Evolutionary conservation across 1,140 invertebrate genomes (phyloP).

Genomic region (Mactra quadrangularis): DNA sequence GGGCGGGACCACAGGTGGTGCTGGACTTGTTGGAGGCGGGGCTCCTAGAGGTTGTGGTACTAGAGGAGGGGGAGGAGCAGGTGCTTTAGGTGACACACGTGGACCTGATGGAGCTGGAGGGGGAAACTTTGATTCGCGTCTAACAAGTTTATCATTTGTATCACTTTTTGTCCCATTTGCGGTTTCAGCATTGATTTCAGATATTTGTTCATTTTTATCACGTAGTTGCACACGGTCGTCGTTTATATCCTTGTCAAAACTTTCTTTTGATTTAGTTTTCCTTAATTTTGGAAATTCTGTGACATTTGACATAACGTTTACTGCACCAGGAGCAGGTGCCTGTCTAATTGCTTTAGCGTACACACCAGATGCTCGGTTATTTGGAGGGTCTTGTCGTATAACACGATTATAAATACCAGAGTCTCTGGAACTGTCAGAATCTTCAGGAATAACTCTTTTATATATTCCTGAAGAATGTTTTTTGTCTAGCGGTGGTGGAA

Average conservation of each 20-base stretch:
- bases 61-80: not conserved
- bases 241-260: not conserved
- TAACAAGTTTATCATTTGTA: slow-evolving; percentile 4
- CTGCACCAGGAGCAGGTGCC: slow-evolving; percentile 27
- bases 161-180: slow-evolving; percentile 14
- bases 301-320: slow-evolving; percentile 34
- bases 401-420: slow-evolving; percentile 51
- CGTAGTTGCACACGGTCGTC: not conserved
- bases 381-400: slow-evolving; percentile 11
- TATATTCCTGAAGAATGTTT: slow-evolving; percentile 45
- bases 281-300: slow-evolving; percentile 43
- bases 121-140: not conserved
- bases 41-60: not conserved
- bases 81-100: slow-evolving; percentile 13
- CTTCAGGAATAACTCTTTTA: slow-evolving; percentile 24
- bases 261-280: slow-evolving; percentile 29
- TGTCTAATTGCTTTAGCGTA: slow-evolving; percentile 26
- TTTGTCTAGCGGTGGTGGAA: not conserved
- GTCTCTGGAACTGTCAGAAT: slow-evolving; percentile 1
- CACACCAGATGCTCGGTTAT: slow-evolving; percentile 15
- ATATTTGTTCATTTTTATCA: slow-evolving; percentile 3
- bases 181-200: not conserved
- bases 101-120: slow-evolving; percentile 2
- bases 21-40: not conserved
- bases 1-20: slow-evolving; percentile 13